Percentiles rank a stretch among this genome's conserved stretches.
These are phyloP conservation scores for Sander vitreus DNA, from an alignment of 2,113 vertebrate species.

Conservation along the genomic window DNA sequence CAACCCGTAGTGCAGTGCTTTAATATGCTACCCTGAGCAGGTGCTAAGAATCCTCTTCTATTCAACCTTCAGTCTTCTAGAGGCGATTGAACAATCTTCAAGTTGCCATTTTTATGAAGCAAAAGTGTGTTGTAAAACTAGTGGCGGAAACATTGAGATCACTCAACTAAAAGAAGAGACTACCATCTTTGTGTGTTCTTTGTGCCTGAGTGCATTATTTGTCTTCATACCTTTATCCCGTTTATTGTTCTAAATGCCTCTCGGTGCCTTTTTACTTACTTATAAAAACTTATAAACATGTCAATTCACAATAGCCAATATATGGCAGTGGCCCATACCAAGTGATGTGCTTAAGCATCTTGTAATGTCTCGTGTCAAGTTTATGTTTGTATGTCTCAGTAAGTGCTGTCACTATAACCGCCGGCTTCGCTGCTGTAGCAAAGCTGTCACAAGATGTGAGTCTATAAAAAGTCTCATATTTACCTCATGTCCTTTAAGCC, in stretches of 20 bases:
- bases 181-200: neutral
- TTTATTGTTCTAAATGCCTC: constrained; percentile 58
- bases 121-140: constrained; percentile 7
- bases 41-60: constrained; percentile 42
- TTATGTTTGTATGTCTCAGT: constrained; percentile 33
- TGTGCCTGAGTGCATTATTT: constrained; percentile 10
- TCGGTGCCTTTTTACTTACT: constrained; percentile 8
- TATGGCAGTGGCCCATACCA: constrained; percentile 33
- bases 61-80: constrained; percentile 61
- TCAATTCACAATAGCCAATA: constrained; percentile 32
- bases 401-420: constrained; percentile 50
- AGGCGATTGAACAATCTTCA: constrained; percentile 27
- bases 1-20: constrained; percentile 48
- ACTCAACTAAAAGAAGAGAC: constrained; percentile 31
- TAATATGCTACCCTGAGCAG: constrained; percentile 50
- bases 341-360: constrained; percentile 33
- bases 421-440: constrained; percentile 21
- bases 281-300: constrained; percentile 24
- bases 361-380: constrained; percentile 26
- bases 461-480: constrained; percentile 9
- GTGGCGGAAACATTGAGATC: neutral
- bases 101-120: constrained; percentile 25
- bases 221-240: constrained; percentile 23
- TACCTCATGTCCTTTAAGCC: constrained; percentile 5
- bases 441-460: constrained; percentile 34